These are phyloP conservation scores for Montipora sp. DNA, from an alignment of 64 coral and sea anemone species.

Conservation along the genomic window DNA sequence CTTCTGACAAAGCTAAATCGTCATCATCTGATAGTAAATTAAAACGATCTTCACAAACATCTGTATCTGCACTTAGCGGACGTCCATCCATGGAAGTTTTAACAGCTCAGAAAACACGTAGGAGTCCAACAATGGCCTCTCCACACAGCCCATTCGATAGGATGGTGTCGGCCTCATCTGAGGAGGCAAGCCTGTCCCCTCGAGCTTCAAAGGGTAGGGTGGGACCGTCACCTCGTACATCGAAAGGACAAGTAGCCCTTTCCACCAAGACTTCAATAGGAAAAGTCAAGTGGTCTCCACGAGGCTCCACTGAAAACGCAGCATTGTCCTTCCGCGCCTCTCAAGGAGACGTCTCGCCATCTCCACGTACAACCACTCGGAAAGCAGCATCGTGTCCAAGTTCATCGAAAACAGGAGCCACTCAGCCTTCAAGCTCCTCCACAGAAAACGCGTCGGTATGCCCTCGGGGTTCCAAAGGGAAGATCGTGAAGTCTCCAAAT, in stretches of 20 bases:
- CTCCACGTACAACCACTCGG: background rate
- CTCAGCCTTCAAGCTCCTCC: background rate
- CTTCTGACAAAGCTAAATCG: background rate
- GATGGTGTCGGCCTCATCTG: background rate
- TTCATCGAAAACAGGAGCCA: background rate
- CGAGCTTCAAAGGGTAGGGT: background rate
- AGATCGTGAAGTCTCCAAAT: background rate
- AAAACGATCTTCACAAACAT: background rate
- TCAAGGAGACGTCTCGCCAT: background rate
- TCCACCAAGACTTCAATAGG: background rate
- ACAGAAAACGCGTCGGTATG: background rate
- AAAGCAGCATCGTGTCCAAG: background rate
- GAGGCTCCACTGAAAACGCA: background rate
- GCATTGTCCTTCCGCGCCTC: background rate
- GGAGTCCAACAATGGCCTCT: background rate
- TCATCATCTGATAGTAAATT: background rate
- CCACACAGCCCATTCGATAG: background rate
- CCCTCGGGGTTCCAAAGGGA: background rate
- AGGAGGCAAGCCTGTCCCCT: background rate
- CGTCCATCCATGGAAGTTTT: background rate
- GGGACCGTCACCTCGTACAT: background rate
- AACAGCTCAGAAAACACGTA: background rate
- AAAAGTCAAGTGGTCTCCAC: background rate
- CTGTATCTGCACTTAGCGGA: background rate
- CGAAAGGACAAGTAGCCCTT: conserved; percentile 4